Evolutionary conservation across 2,113 vertebrate genomes (phyloP), one percentile per base, ranked within the genome.

Genomic region (Nesoenas mayeri): DNA sequence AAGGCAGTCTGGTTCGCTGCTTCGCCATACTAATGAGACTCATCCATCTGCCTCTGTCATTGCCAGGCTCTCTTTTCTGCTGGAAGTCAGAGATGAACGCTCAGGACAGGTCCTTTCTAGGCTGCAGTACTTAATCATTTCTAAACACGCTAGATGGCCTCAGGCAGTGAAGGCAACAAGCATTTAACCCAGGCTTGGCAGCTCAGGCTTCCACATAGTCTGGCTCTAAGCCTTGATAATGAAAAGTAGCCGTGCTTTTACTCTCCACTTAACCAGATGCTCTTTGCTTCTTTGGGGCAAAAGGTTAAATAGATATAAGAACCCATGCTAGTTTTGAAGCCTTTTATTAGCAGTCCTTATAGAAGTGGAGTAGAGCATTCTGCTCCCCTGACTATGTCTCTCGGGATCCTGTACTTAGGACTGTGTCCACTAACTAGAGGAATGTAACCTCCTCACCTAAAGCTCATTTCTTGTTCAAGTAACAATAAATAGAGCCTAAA

Each of bases 71-170:
- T 98, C 98, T 98, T 98, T 98, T 98, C 98, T 98, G 98, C 98
- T 98, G 98, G 98, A 98, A 98, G 98, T 98, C 98, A 98, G 98
- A 98, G 98, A 98, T 98, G 98, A 98, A 98, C 98, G 98, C 98
- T 98, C 98, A 98, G 98, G 98, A 98, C 98, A 98, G 98, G 98
- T 98, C 98, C 98, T 98, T 98, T 98, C 98, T 98, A 98, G 98
- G 98, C 98, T 98, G 97, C 98, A 98, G 98, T 98, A 98, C 98
- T 98, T 98, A 98, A 98, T 98, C 98, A 98, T 98, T 98, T 98
- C 98, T 98, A 98, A 98, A 98, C 98, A 98, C 82, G 96, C 97
- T 98, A 98, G 98, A 98, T 98, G 98, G 98, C 98, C 98, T 98
- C 98, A 98, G 98, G 98, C 98, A 98, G 98, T 95, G 98, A 98